These are phyloP conservation scores for Colletes gigas DNA, from an alignment of 1,140 invertebrate genomes.

Conservation along the genomic window DNA sequence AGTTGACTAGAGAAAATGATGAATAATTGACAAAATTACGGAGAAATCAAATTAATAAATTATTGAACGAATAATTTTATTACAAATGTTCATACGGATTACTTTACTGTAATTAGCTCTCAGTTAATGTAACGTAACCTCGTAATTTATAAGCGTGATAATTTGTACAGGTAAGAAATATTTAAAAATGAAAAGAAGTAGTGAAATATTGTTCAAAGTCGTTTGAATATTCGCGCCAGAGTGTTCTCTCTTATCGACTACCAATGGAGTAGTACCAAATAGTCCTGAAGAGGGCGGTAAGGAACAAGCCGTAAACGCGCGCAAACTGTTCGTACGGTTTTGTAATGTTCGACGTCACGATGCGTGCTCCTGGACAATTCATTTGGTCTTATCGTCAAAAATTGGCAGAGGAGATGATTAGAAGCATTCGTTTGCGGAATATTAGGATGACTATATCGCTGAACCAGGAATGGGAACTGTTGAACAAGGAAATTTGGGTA, in stretches of 20 bases:
- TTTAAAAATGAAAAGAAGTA: neutral
- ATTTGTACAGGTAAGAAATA: neutral
- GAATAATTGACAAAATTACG: too few species aligned
- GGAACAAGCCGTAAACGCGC: conserved; percentile 24
- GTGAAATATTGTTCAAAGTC: neutral
- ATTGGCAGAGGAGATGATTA: conserved; percentile 18
- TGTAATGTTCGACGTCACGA: conserved; percentile 5
- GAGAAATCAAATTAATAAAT: too few species aligned
- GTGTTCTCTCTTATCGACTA: conserved; percentile 29
- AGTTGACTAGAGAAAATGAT: neutral
- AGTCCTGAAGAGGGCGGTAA: neutral
- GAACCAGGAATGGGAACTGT: conserved; percentile 68
- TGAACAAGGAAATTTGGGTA: conserved; percentile 71
- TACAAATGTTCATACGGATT: too few species aligned
- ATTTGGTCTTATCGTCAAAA: neutral
- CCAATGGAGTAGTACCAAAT: neutral
- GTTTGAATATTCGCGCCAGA: neutral
- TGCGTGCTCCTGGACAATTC: conserved; percentile 25
- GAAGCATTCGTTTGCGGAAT: conserved; percentile 48
- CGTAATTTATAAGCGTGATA: neutral
- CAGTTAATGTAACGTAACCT: neutral
- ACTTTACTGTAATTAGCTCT: too few species aligned
- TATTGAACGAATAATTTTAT: too few species aligned
- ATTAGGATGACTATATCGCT: conserved; percentile 59
- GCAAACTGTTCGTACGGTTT: conserved; percentile 26